Base-by-base conservation (phyloP, 2,797 vertebrate genomes). In the Euthynnus affinis region DNA sequence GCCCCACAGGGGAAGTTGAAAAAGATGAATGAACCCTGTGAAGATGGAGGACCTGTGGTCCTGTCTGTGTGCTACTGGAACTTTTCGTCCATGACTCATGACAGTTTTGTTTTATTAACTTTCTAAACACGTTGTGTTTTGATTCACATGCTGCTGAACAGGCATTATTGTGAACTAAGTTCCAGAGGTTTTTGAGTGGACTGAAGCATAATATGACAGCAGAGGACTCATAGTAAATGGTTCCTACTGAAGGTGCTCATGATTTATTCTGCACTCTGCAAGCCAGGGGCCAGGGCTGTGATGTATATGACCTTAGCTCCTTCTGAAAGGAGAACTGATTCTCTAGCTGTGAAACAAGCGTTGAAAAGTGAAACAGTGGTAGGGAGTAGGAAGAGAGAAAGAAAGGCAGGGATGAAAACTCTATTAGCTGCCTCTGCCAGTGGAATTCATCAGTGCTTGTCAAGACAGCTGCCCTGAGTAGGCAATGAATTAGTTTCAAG, bases 401-500 rank as follows among this genome's bases (percentile, higher is more conserved):
- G 61, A 75, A 76, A 81, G 68, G 68, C 76, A 71, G 74, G 86
- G 78, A 81, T 83, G 84, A 88, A 90, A 89, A 90, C 87, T 93
- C 85, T 92, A 90, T 92, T 95, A 93, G 86, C 92, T 83, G 79
- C 80, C 83, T 78, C 73, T 86, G 72, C 89, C 81, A 72, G 90
- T 92, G 91, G 91, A 92, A 93, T 93, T 93, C 89, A 92, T 94
- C 92, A 93, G 83, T 60, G 83, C 92, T 93, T 93, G 89, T 93
- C 89, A 92, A 89, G 90, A 83, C 90, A 86, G 92, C 89, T 90
- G 84, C 87, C 91, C 87, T 90, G 91, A 92, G 88, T 85, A 90
- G 88, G 88, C 91, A 92, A 89, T 91, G 86, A 95, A 92, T 94
- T 93, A 89, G 91, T 87, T 93, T 95, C 80, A 91, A 94, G 91